Evolutionary conservation across 1,140 invertebrate genomes (phyloP), one percentile per base, ranked within the genome.

Genomic region (Cyclargus thomasi): DNA sequence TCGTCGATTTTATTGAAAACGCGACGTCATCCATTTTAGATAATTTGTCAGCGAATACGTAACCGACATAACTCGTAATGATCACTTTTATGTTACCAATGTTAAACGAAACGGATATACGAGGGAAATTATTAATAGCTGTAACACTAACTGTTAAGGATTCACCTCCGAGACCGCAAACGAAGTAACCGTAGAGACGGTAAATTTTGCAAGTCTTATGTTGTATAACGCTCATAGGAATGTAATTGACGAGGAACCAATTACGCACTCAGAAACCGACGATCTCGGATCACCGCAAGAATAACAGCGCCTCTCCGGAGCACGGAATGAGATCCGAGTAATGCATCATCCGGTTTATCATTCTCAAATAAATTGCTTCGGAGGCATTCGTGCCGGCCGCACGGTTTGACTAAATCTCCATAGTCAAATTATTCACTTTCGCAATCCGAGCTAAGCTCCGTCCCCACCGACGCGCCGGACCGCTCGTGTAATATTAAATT

Each of bases 401-500:
- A 71, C 73, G 70, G 75, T 73, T 70, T 57, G 72, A 74, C 77
- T 75, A 79, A 83, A 82, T 85, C 81, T 88, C 86, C 80, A 82
- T 83, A 86, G 80, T 85, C 81, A 86, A 88, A 86, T 88, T 86
- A 88, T 85, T 86, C 84, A 86, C 83, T 88, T 83, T 78, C 77
- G 78, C 82, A 85, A 86, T 81, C 83, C 84, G 70, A 79, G 74
- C 82, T 83, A 88, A 85, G 82, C 83, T 29, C 39, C 39, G 39
- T 47, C 39, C 77, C 78, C 70, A 53, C 73, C 76, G 76, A 79
- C 77, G 76, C 69, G 75, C 74, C 65, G 66, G 65, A 67, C 70
- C 69, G 74, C 70, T 86, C 78, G 78, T 86, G 82, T 85, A 86
- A 88, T 86, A 86, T 88, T 88, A 88, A 86, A 88, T 86, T 84